Evolutionary conservation across 2,113 vertebrate genomes (phyloP), one percentile per base, ranked within the genome.

Genomic region (Cepphus grylle): DNA sequence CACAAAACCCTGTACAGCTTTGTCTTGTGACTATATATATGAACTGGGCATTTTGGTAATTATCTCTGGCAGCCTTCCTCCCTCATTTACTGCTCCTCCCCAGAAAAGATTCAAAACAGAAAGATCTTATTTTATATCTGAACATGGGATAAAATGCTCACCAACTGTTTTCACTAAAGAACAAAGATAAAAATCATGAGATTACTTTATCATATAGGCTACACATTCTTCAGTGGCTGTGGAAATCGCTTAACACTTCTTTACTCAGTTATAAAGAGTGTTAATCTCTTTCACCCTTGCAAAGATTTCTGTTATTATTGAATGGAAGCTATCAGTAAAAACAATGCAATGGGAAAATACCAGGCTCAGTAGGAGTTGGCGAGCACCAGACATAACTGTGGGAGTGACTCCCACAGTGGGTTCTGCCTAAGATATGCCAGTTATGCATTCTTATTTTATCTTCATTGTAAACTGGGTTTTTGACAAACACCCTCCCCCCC

Each of bases 311-410:
- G 66, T 77, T 92, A 38, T 65, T 80, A 88, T 21, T 95, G 81
- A 94, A 55, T 93, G 66, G 70, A 91, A 94, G 70, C 81, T 93
- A 89, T 91, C 93, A 89, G 83, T 76, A 87, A 87, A 82, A 93
- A 94, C 86, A 94, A 94, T 80, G 93, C 96, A 96, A 53, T 96
- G 87, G 78, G 95, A 95, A 97, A 97, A 97, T 93, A 95, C 84
- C 84, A 94, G 91, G 89, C 96, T 95, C 93, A 80, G 91, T 83
- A 87, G 94, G 93, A 95, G 91, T 0, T 96, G 95, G 93, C 61
- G 5, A 80, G 58, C 59, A 93, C 20, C 83, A 95, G 90, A 88
- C 91, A 84, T 71, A 94, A 81, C 94, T 91, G 92, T 94, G 94
- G 88, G 96, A 95, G 86, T 30, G 88, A 94, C 78, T 96, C 95